Base-by-base conservation (phyloP, 2,113 vertebrate genomes). In the Morone chrysops region DNA sequence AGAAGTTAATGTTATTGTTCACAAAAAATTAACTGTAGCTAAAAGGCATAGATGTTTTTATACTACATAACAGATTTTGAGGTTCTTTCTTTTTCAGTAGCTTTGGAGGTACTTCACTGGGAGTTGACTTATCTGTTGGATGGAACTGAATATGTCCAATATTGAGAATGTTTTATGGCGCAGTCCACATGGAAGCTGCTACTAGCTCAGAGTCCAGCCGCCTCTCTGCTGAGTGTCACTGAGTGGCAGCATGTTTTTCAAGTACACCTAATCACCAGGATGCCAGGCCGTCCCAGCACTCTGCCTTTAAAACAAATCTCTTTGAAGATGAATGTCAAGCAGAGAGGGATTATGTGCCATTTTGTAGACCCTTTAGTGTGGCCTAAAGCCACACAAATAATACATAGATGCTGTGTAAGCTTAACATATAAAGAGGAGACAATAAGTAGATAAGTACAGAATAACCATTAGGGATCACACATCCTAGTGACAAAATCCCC, bases 241-340 rank as follows among this genome's bases (percentile, higher is more conserved):
- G 70, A 83, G 75, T 48, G 63, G 70, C 81, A 81, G 73, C 63
- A n/a, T 70, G 77, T 86, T 66, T 75, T 80, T 89, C 11, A 60
- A 66, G 82, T 81, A 65, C 59, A 65, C 41, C 81, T 88, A 70
- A 81, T 87, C 82, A 82, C 78, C 84, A 71, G 86, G 84, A 84
- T 20, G 81, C 60, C 83, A 60, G 70, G 75, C 86, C 47, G 11
- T 56, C 11, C 20, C 75, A 70, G 38, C 47, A 70, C 53, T 77
- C 73, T 84, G 75, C 88, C 63, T 91, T 85, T 89, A 84, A 87
- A 92, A 86, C 76, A 65, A 84, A 84, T 73, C 86, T 90, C 82
- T 92, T 85, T 91, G 88, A 90, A 83, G 85, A 89, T 82, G 65
- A 92, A 90, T 87, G 87, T 81, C 88, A 93, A 75, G 80, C 87